phyloP scores from a whole-genome alignment of 1,140 invertebrate genomes.

The Carposina sasakii region DNA sequence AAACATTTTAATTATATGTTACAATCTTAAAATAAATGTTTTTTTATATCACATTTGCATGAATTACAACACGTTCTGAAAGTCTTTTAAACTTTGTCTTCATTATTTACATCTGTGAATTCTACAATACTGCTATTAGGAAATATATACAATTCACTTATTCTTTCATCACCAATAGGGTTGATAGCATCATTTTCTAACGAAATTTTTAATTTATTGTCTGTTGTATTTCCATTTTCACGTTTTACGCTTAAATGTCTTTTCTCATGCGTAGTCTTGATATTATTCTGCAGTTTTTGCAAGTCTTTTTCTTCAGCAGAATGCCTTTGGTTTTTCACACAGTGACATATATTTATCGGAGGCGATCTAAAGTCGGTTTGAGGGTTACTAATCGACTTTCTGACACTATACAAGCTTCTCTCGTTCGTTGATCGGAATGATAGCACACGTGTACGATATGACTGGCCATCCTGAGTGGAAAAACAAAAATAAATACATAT shows the following conservation, averaged over 20 bases:
- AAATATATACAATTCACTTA: conserved; percentile 62
- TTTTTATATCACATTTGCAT: conserved; percentile 18
- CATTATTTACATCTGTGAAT: conserved; percentile 55
- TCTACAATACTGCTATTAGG: conserved; percentile 63
- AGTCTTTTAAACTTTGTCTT: conserved; percentile 66
- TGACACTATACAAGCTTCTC: conserved; percentile 40
- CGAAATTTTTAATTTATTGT: too few species aligned
- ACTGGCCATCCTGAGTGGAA: conserved; percentile 61
- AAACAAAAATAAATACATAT: too few species aligned
- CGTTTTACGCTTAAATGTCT: conserved; percentile 18
- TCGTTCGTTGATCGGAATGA: conserved; percentile 61
- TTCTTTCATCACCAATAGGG: conserved; percentile 53
- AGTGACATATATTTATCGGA: conserved; percentile 39
- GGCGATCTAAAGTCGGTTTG: conserved; percentile 33
- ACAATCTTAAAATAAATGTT: too few species aligned
- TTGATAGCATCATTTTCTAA: too few species aligned
- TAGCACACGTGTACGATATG: conserved; percentile 52
- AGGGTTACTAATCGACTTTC: conserved; percentile 52
- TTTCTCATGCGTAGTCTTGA: conserved; percentile 31
- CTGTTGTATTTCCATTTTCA: conserved; percentile 20
- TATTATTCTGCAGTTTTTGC: too few species aligned
- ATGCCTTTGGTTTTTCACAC: conserved; percentile 39
- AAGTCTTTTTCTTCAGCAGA: too few species aligned
- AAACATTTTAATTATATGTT: too few species aligned
- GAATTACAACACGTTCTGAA: too few species aligned